Base-by-base conservation (phyloP, 2,888 invertebrate species). In the Eugnorisma glareosa region DNA sequence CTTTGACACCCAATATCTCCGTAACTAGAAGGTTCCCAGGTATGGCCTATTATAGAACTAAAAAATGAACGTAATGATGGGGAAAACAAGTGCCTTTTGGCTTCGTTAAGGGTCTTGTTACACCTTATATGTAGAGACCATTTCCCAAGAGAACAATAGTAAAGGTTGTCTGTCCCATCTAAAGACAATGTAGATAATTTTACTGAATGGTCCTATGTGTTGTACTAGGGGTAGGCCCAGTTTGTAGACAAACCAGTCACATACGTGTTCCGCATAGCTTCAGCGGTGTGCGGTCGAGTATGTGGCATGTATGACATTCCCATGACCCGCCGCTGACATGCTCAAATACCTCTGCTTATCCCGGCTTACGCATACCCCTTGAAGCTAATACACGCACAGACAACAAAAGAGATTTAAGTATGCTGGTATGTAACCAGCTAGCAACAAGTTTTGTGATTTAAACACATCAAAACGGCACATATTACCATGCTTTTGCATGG, bases 231-330 rank as follows among this genome's bases (percentile, higher is more conserved):
- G 21, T 24, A 43, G n/a, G 15, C n/a, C 61, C 40, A n/a, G 15
- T 67, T 78, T 48, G n/a, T 28, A 64, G 64, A 57, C 57, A 57
- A 40, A 24, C 51, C 28, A 67, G 35, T 40, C 8, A 68, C 72
- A 67, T 54, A 70, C 63, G 48, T 54, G 31, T 77, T 48, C 51
- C 67, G 11, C 78, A 77, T 84, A 85, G 13, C 74, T 59, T 67
- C 13, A 21, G 43, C 51, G 31, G 28, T 45, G 71, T 73, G 82
- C 68, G 84, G 84, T 83, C 67, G 37, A 67, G 37, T 66, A 57
- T 31, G 31, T 57, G 70, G 70, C 83, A 74, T 68, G 72, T 57
- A 66, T 77, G 57, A 67, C 66, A 85, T 85, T 85, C 83, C 73
- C 74, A 67, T 82, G 57, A 48, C 18, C 28, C 63, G 45, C 57